Conservation (phyloP, 2,797 vertebrate genomes). For the Lycodopsis pacificus region DNA sequence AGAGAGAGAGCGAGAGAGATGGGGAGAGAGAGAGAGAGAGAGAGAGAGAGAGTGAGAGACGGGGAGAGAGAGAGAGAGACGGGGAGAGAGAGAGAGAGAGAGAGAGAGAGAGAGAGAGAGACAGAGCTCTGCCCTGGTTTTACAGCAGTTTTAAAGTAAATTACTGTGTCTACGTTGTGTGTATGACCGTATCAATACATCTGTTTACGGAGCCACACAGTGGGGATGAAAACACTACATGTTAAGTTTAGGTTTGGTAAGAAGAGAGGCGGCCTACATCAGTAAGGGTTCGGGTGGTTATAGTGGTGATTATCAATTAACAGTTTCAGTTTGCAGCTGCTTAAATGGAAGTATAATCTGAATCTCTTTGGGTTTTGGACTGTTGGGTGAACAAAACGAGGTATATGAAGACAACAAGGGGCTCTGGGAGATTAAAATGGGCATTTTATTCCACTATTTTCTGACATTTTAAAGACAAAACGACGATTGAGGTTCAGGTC, state of each 20-base stretch:
- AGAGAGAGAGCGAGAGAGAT: no score
- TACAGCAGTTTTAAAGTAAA: constrained; percentile 12
- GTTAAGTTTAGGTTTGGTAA: not conserved
- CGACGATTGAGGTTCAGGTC: not conserved
- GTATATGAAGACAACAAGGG: not conserved
- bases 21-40: no score
- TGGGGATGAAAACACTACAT: not conserved
- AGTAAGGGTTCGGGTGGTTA: not conserved
- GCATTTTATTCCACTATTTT: not conserved
- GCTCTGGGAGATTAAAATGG: not conserved
- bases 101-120: no score
- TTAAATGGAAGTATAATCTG: not conserved
- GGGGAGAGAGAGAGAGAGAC: no score
- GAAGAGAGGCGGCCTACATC: not conserved
- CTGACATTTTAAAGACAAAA: not conserved
- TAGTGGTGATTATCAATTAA: not conserved
- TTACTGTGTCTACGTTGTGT: not conserved
- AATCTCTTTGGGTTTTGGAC: not conserved
- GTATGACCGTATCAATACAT: not conserved
- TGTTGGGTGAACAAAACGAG: not conserved
- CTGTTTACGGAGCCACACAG: not conserved
- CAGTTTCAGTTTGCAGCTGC: not conserved
- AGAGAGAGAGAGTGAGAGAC: no score
- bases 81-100: no score
- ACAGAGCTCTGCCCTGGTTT: constrained; percentile 51